Evolutionary conservation across 2,888 invertebrate genomes (phyloP), one percentile per base, ranked within the genome.

Genomic region (Enchytraeus crypticus): DNA sequence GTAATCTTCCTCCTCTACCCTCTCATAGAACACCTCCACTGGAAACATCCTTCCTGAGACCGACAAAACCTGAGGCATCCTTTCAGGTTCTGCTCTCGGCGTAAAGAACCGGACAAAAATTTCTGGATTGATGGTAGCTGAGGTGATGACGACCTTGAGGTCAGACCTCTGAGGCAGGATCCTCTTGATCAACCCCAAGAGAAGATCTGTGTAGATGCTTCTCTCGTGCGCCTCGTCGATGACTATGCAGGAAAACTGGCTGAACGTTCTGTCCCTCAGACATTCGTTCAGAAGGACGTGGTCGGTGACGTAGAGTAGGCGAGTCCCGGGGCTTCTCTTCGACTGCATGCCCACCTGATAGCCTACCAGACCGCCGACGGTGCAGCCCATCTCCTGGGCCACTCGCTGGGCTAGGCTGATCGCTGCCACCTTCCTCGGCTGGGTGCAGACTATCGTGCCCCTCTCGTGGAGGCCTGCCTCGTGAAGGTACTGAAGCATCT

Each of bases 211-310:
- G 58, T 73, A 71, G 21, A 79, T 72, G 54, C 74, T 77, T 62
- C 79, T 64, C 64, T 79, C 78, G 66, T 79, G 79, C 3, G 78
- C 79, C 68, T 79, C 78, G 64, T 79, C 79, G 47, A 79, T 72
- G 2, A 79, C 71, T n/a, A 79, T 70, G 57, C 70, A 68, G 14
- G 68, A 64, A 59, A 71, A 69, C 43, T 68, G 49, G 1, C 66
- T 63, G 29, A 79, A 67, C 4, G 63, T 34, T 8, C 62, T 66
- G 61, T 77, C 76, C 47, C 65, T 61, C 11, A 75, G 64, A 59
- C 72, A 74, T 61, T 75, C 76, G 59, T 78, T 76, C 26, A 79
- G 66, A 54, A 79, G 67, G 1, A 73, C 64, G 62, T 75, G 73
- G 62, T 79, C 79, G 3, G 78, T 79, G 62, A 74, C 70, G 65